phyloP scores from a whole-genome alignment of 1,140 invertebrate genomes.

The Nasonia longicornis region DNA sequence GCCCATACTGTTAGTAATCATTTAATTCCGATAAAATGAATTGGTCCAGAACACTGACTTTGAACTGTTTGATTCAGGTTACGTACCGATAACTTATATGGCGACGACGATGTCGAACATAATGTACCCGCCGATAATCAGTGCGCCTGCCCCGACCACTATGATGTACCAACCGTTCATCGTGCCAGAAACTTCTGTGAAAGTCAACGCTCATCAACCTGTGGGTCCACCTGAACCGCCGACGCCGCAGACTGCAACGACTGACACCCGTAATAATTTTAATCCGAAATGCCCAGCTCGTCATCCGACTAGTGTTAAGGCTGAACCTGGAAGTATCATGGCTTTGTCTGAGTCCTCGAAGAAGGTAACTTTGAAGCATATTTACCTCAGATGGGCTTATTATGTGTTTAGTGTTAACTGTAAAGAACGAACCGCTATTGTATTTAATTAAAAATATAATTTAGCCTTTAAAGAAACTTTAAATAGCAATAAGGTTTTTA shows the following conservation, averaged over 20 bases:
- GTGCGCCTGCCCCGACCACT: conserved; percentile 55
- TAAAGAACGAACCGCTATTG: too few species aligned
- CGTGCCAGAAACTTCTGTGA: conserved; percentile 54
- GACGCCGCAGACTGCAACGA: neutral
- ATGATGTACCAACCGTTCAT: conserved; percentile 69
- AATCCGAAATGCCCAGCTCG: conserved; percentile 67
- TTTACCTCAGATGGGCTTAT: too few species aligned
- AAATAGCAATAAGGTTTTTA: too few species aligned
- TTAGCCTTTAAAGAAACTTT: too few species aligned
- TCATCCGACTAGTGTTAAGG: conserved; percentile 74
- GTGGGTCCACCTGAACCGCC: neutral
- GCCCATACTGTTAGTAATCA: conserved; percentile 54
- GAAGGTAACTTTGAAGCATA: conserved; percentile 59
- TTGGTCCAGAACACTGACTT: neutral
- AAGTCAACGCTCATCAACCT: neutral
- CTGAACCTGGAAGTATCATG: conserved; percentile 73
- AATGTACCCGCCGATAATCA: conserved; percentile 71
- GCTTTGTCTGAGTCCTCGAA: conserved; percentile 72
- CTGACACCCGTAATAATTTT: conserved; percentile 11
- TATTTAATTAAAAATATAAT: too few species aligned
- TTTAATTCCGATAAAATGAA: neutral
- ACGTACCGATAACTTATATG: conserved; percentile 53
- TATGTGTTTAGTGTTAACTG: too few species aligned
- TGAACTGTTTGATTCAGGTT: conserved; percentile 30
- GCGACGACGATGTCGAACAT: conserved; percentile 67